Percentiles rank a stretch among this genome's conserved stretches.
Conservation (phyloP, 2,113 vertebrate species). For the Odocoileus virginianus region DNA sequence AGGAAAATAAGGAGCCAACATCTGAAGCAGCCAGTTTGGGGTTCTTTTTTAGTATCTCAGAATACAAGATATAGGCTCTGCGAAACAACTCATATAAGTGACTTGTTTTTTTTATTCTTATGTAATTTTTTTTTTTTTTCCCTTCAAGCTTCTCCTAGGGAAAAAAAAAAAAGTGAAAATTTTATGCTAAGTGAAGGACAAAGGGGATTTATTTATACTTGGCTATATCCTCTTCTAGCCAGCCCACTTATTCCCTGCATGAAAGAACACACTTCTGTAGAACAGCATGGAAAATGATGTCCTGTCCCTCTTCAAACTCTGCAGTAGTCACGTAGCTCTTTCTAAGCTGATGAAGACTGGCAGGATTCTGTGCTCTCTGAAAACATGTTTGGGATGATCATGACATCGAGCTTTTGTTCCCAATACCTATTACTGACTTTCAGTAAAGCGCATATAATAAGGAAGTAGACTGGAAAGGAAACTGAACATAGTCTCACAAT, state of each 20-base stretch:
- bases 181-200: neutral
- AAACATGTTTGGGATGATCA: neutral
- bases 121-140: neutral
- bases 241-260: neutral
- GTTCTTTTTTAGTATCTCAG: neutral
- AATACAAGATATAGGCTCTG: neutral
- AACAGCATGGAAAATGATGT: neutral
- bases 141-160: neutral
- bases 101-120: neutral
- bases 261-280: neutral
- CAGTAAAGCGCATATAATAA: neutral
- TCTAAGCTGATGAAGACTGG: neutral
- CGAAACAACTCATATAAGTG: neutral
- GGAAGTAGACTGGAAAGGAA: neutral
- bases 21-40: neutral
- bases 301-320: neutral
- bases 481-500: fast-evolving
- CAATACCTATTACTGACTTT: neutral
- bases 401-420: neutral
- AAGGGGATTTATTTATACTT: neutral
- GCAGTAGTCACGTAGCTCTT: neutral
- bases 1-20: fast-evolving
- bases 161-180: neutral
- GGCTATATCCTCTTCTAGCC: neutral
- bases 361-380: neutral